Conservation (phyloP, 2,113 vertebrate genomes). For the Anarhynchus alexandrinus region DNA sequence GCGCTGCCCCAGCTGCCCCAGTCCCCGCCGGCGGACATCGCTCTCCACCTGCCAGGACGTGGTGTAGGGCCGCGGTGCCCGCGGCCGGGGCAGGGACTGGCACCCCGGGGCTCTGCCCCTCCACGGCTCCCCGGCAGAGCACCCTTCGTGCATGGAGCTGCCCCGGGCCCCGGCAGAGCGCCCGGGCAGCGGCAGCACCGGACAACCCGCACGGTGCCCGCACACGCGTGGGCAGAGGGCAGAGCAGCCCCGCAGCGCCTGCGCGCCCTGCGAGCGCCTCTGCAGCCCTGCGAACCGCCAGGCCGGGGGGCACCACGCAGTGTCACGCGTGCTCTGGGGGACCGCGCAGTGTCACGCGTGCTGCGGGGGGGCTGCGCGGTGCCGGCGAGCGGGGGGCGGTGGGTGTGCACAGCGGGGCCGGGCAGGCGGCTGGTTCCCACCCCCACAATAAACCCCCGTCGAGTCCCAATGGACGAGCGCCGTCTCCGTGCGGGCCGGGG, state of each 20-base stretch:
- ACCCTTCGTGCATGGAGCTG: fast-evolving
- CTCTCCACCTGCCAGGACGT: not conserved
- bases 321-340: too few species aligned
- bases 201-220: fast-evolving
- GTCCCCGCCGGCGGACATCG: not conserved
- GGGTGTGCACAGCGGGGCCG: not conserved
- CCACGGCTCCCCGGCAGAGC: not conserved
- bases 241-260: not conserved
- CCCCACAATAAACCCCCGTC: not conserved
- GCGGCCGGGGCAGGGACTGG: fast-evolving
- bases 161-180: fast-evolving
- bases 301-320: not conserved
- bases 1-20: not conserved
- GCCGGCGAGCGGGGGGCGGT: not conserved
- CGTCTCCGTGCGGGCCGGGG: not conserved
- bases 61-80: not conserved
- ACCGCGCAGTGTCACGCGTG: not conserved
- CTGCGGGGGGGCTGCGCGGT: fast-evolving
- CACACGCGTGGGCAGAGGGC: not conserved
- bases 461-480: not conserved
- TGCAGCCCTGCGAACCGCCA: fast-evolving
- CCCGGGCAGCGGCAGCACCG: not conserved
- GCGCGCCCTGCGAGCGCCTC: fast-evolving
- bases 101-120: not conserved
- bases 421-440: not conserved